Evolutionary conservation across 2,888 invertebrate genomes (phyloP).

Genomic region (Aspidapion aeneum): DNA sequence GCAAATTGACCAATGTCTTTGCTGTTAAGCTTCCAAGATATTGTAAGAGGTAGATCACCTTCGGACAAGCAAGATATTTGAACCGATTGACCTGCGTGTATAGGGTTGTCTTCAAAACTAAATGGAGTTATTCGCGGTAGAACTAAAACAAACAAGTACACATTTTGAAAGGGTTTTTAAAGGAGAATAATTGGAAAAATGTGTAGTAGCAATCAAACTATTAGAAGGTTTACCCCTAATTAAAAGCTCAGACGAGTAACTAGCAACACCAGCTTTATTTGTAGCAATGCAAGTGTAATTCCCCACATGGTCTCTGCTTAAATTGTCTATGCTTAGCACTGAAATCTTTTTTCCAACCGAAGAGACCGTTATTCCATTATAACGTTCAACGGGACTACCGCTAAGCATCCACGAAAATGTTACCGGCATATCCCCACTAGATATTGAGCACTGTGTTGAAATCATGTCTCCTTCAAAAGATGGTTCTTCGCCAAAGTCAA

Average conservation of each 20-base stretch:
- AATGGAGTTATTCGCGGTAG: constrained; percentile 63
- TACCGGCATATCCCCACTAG: constrained; percentile 71
- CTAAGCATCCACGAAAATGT: constrained; percentile 75
- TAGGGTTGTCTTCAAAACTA: constrained; percentile 60
- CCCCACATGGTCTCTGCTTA: constrained; percentile 65
- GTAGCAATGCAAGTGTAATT: constrained; percentile 67
- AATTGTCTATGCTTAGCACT: constrained; percentile 60
- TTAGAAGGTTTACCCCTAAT: constrained; percentile 78
- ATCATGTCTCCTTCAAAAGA: constrained; percentile 66
- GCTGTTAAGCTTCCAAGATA: constrained; percentile 60
- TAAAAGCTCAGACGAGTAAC: constrained; percentile 59
- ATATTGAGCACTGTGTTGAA: constrained; percentile 64
- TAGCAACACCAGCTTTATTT: constrained; percentile 63
- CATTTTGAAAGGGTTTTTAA: too few species aligned
- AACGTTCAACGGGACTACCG: constrained; percentile 49
- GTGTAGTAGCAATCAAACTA: too few species aligned
- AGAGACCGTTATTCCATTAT: constrained; percentile 53
- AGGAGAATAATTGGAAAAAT: too few species aligned
- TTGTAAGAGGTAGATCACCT: constrained; percentile 61
- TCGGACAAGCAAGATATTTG: constrained; percentile 60
- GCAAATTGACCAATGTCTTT: constrained; percentile 37
- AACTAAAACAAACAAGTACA: too few species aligned
- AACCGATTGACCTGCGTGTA: constrained; percentile 58
- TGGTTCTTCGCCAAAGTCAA: constrained; percentile 57
- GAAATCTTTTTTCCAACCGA: constrained; percentile 61